phyloP scores from a whole-genome alignment of 2,888 invertebrate genomes.

The Catocala nupta region DNA sequence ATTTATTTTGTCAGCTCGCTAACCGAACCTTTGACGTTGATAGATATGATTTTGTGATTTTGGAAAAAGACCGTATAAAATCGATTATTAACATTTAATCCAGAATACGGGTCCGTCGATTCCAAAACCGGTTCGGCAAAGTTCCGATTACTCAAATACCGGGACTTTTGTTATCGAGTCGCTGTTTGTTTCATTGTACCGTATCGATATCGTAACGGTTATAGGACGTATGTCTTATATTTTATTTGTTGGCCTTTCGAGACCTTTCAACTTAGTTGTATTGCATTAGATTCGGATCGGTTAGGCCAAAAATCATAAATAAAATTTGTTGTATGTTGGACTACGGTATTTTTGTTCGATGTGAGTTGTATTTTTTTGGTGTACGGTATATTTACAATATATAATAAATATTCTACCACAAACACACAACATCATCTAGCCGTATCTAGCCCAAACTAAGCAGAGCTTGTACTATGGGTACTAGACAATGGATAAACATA shows the following conservation, averaged over 20 bases:
- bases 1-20: too few species aligned
- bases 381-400: neutral
- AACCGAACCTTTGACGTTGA: too few species aligned
- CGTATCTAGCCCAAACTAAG: too few species aligned
- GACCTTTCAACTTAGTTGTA: slow-evolving; percentile 30
- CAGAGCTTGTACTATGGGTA: too few species aligned
- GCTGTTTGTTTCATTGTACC: slow-evolving; percentile 51
- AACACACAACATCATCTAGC: too few species aligned
- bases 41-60: neutral
- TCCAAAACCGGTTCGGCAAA: slow-evolving; percentile 48
- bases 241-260: slow-evolving; percentile 36
- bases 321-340: slow-evolving; percentile 12
- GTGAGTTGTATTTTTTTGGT: neutral
- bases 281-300: slow-evolving; percentile 25
- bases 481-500: too few species aligned
- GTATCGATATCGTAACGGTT: slow-evolving; percentile 49
- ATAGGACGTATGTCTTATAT: slow-evolving; percentile 42
- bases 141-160: slow-evolving; percentile 55
- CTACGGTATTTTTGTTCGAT: neutral
- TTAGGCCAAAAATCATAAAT: slow-evolving; percentile 15
- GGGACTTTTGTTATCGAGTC: slow-evolving; percentile 57
- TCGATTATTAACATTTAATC: slow-evolving; percentile 18
- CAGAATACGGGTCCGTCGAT: slow-evolving; percentile 32
- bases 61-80: slow-evolving; percentile 4
- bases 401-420: too few species aligned